Evolutionary conservation across 2,888 invertebrate species (phyloP).

Genomic region (Drepana falcataria): DNA sequence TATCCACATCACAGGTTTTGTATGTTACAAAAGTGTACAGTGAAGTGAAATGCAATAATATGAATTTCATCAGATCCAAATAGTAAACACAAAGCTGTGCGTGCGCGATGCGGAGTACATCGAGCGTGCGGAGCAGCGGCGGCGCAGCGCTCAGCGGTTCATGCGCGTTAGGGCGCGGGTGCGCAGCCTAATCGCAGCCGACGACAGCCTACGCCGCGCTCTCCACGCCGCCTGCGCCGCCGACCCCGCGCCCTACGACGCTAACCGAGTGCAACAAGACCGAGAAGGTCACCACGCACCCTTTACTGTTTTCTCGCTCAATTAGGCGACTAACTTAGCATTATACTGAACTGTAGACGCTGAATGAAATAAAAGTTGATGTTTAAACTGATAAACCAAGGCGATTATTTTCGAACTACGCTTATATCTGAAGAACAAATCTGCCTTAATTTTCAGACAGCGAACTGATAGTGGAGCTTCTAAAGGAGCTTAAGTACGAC

Average conservation of each 20-base stretch:
- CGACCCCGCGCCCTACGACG: constrained; percentile 21
- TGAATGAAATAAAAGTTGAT: background rate
- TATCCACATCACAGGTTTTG: too few species aligned
- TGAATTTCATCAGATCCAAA: constrained; percentile 41
- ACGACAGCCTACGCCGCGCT: constrained; percentile 35
- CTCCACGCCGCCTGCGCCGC: constrained; percentile 30
- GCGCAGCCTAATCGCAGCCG: constrained; percentile 42
- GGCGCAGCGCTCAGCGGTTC: constrained; percentile 40
- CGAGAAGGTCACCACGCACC: constrained; percentile 30
- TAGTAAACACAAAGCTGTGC: constrained; percentile 55
- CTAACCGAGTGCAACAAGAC: constrained; percentile 22
- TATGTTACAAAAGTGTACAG: too few species aligned
- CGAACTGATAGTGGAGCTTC: constrained; percentile 45
- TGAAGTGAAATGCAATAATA: background rate
- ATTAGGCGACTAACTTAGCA: background rate
- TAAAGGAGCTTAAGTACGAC: constrained; percentile 49
- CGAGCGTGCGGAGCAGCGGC: constrained; percentile 43
- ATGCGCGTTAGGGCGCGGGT: constrained; percentile 45
- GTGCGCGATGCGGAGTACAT: constrained; percentile 50
- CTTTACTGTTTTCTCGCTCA: constrained; percentile 1
- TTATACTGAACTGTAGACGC: background rate
- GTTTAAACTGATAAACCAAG: too few species aligned
- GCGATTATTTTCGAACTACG: too few species aligned
- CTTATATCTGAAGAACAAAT: background rate
- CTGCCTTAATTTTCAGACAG: constrained; percentile 34